Percentiles rank a stretch among this genome's conserved stretches.
Conservation (phyloP, 2,113 vertebrate genomes). For the Strix aluco region DNA sequence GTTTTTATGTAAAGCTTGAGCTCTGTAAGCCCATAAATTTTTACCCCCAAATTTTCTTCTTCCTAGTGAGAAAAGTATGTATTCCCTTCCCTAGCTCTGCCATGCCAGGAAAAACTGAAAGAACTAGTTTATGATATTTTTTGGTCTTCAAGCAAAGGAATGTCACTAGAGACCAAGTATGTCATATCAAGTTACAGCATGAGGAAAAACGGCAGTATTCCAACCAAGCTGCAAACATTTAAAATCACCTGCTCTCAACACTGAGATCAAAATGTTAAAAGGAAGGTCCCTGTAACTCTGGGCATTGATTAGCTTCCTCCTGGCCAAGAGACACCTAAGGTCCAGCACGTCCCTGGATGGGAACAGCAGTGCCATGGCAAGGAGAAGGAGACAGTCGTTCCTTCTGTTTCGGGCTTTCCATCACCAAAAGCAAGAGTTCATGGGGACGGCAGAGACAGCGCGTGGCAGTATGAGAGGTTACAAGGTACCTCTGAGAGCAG, state of each 20-base stretch:
- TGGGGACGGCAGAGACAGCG: not conserved
- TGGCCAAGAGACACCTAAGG: not conserved
- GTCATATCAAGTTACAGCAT: not conserved
- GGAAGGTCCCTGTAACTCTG: not conserved
- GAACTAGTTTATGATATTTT: not conserved
- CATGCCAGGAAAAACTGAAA: not conserved
- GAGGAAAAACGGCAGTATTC: not conserved
- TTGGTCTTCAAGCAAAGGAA: not conserved
- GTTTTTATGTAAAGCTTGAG: not conserved
- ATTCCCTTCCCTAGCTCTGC: not conserved
- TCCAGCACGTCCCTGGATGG: not conserved
- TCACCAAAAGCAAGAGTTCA: not conserved
- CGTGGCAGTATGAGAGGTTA: not conserved
- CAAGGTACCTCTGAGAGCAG: not conserved
- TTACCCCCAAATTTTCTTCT: not conserved
- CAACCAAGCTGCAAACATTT: not conserved
- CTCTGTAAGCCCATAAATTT: not conserved
- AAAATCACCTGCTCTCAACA: not conserved
- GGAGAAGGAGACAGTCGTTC: not conserved
- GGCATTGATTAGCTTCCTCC: not conserved
- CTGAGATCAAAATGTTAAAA: not conserved
- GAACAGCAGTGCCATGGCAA: not conserved
- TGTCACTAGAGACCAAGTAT: not conserved
- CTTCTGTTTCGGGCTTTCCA: not conserved
- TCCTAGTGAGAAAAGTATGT: not conserved